Percentiles rank a stretch among this genome's conserved stretches.
phyloP scores from a whole-genome alignment of 2,888 invertebrate species.

The Tetragonisca angustula region DNA sequence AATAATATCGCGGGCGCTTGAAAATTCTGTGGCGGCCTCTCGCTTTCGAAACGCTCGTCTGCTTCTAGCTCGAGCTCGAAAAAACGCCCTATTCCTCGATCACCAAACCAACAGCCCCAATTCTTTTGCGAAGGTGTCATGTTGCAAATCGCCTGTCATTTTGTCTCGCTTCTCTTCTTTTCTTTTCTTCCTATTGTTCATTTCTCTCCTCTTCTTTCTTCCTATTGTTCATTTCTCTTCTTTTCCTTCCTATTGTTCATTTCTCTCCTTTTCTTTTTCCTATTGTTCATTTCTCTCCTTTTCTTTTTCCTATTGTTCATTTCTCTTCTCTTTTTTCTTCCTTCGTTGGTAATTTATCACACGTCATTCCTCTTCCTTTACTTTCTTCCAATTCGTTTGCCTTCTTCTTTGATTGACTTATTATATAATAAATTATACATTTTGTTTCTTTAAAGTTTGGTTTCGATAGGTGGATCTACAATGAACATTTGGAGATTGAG shows the following conservation, averaged over 20 bases:
- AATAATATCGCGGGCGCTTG: conserved; percentile 30
- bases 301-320: too few relatives aligned
- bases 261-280: not conserved
- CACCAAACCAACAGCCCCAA: conserved; percentile 9
- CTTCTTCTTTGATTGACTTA: not conserved
- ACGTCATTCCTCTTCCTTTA: too few relatives aligned
- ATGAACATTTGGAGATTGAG: not conserved
- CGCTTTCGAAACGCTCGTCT: conserved; percentile 31
- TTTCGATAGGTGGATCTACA: not conserved
- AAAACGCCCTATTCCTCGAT: not conserved
- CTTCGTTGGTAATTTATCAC: too few relatives aligned
- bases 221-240: too few relatives aligned
- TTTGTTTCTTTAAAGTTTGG: not conserved
- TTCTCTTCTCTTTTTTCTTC: not conserved
- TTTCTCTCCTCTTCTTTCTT: not conserved
- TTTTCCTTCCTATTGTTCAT: too few relatives aligned
- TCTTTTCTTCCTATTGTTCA: too few relatives aligned
- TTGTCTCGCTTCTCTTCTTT: too few relatives aligned
- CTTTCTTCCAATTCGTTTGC: not conserved
- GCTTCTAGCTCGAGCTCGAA: not conserved
- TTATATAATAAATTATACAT: not conserved
- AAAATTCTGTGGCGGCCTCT: conserved; percentile 13
- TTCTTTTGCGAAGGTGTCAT: conserved; percentile 25
- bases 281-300: too few relatives aligned
- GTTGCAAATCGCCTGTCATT: not conserved